phyloP scores from a whole-genome alignment of 2,113 vertebrate genomes.

The Prunella himalayana region DNA sequence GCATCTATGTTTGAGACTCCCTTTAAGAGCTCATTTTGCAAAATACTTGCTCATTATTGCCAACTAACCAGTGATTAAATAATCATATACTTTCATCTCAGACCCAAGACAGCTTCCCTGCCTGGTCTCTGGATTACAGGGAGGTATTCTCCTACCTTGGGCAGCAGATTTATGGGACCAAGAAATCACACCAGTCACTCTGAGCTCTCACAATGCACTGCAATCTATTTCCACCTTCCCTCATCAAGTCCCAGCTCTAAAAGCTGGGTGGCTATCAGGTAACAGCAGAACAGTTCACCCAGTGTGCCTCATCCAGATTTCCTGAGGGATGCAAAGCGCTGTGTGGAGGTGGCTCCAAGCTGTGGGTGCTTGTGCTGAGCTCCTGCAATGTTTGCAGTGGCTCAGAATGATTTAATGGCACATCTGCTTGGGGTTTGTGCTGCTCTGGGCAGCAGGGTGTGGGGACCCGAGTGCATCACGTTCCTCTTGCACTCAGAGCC shows the following conservation, averaged over 20 bases:
- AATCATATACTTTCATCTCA: not conserved
- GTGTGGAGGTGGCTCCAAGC: not conserved
- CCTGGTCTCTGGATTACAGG: not conserved
- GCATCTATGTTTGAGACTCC: not conserved
- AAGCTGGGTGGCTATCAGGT: not conserved
- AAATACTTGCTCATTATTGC: not conserved
- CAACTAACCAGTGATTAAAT: slow-evolving; percentile 23
- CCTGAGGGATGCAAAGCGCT: not conserved
- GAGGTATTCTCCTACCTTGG: not conserved
- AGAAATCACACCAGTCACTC: not conserved
- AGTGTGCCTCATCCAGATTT: not conserved
- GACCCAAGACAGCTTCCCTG: not conserved
- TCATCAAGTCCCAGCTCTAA: not conserved
- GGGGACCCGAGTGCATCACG: not conserved
- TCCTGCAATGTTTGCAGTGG: not conserved
- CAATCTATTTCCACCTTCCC: not conserved
- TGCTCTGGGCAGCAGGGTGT: not conserved
- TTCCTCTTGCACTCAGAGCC: not conserved
- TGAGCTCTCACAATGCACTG: not conserved
- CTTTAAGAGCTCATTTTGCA: not conserved
- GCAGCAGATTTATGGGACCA: not conserved
- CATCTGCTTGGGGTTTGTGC: not conserved
- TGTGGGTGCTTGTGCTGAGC: not conserved
- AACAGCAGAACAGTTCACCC: not conserved
- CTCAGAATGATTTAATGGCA: not conserved